Evolutionary conservation across 2,113 vertebrate species (phyloP).

Genomic region (Chroicocephalus ridibundus): DNA sequence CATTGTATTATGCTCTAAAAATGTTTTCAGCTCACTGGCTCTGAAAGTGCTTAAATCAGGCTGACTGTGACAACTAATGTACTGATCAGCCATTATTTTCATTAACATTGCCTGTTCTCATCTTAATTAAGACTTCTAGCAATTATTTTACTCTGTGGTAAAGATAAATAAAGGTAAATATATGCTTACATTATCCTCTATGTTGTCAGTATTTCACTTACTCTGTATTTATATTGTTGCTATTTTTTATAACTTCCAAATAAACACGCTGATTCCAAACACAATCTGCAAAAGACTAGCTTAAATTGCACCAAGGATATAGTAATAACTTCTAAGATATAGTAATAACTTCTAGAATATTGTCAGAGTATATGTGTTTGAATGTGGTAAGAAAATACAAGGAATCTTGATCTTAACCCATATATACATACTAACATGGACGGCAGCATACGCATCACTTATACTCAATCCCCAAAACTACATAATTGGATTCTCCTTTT

Average conservation of each 20-base stretch:
- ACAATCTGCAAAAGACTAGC: not conserved
- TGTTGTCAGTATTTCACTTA: not conserved
- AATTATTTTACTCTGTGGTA: not conserved
- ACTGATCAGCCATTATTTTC: not conserved
- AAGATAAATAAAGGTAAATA: not conserved
- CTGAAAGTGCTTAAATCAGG: slow-evolving; percentile 36
- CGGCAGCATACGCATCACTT: not conserved
- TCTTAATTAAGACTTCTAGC: slow-evolving; percentile 9
- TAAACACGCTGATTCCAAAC: not conserved
- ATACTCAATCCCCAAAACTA: not conserved
- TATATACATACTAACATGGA: not conserved
- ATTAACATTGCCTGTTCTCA: not conserved
- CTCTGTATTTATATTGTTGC: not conserved
- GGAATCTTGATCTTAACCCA: not conserved
- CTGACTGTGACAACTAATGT: not conserved
- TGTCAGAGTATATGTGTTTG: not conserved
- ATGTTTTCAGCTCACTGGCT: slow-evolving; percentile 50
- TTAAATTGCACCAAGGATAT: not conserved
- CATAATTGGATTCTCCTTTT: not conserved
- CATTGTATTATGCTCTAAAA: slow-evolving; percentile 34
- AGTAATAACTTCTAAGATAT: not conserved
- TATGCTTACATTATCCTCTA: not conserved
- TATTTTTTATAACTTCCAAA: not conserved
- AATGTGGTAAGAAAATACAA: not conserved
- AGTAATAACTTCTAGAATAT: not conserved